A percentile compares a stretch with the other conserved stretches of the same genome.
phyloP scores from a whole-genome alignment of 2,797 vertebrate genomes.

The Urophycis tenuis region DNA sequence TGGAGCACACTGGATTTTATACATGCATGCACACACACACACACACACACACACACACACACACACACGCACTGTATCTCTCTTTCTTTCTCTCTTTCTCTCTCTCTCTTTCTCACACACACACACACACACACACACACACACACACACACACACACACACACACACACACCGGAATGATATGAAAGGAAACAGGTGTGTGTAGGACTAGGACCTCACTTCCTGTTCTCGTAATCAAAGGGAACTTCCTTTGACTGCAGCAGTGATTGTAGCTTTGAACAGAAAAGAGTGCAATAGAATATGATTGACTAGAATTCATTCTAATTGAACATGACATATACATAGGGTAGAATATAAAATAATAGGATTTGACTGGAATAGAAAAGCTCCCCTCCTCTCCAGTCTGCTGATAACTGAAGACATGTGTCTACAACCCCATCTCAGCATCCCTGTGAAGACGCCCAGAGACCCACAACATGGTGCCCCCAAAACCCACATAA shows the following conservation, averaged over 20 bases:
- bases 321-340: background rate
- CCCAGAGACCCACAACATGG: constrained; percentile 33
- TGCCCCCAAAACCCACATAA: background rate
- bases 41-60: constrained; percentile 4
- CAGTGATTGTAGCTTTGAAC: background rate
- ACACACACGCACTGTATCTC: background rate
- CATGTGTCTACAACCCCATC: constrained; percentile 68
- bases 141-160: background rate
- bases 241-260: constrained; percentile 21
- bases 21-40: background rate
- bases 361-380: background rate
- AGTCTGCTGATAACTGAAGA: constrained; percentile 46
- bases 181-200: constrained; percentile 35
- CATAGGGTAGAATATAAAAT: background rate
- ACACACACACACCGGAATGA: background rate
- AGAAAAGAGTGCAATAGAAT: background rate
- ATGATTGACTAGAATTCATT: background rate
- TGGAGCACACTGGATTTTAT: constrained; percentile 5
- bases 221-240: constrained; percentile 30
- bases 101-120: constrained; percentile 1
- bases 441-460: constrained; percentile 43
- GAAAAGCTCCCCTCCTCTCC: constrained; percentile 30
- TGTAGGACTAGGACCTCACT: constrained; percentile 8
- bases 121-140: background rate
- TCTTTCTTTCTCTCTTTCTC: too few relatives aligned